Conservation (phyloP, 1,140 invertebrate genomes). For the Penaeus vannamei region DNA sequence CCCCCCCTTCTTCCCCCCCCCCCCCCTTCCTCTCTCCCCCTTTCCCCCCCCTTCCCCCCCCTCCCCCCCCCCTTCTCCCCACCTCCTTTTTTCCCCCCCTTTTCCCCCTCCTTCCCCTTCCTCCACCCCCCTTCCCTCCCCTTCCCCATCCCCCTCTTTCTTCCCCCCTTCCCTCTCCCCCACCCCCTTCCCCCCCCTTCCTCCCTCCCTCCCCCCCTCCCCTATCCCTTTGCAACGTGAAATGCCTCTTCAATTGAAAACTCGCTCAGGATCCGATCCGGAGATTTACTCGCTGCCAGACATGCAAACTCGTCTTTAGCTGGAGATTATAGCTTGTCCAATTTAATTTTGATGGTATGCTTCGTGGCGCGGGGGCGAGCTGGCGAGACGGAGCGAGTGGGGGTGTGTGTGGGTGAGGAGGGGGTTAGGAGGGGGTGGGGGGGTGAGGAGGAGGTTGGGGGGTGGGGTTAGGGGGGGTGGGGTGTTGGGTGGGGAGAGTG, state of each 20-base stretch:
- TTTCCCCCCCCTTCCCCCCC: neutral
- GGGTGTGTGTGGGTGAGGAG: no score
- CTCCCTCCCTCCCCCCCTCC: neutral
- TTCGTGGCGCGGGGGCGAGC: neutral
- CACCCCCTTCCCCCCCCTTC: neutral
- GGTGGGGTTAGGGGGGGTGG: no score
- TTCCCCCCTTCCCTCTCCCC: neutral
- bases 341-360: conserved; percentile 56
- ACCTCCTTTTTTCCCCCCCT: neutral
- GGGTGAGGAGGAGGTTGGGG: no score
- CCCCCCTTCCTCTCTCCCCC: neutral
- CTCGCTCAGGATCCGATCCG: neutral
- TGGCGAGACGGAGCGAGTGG: no score
- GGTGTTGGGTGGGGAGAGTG: no score
- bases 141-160: neutral
- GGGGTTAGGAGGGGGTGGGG: no score
- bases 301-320: conserved; percentile 51
- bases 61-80: neutral
- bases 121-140: neutral
- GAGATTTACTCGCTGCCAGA: conserved; percentile 30
- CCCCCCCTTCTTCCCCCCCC: no score
- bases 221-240: neutral
- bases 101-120: no score
- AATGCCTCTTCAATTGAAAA: conserved; percentile 51
- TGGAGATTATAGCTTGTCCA: conserved; percentile 43